Conservation (phyloP, 1,140 invertebrate genomes). For the Rhyacophila brunnea region DNA sequence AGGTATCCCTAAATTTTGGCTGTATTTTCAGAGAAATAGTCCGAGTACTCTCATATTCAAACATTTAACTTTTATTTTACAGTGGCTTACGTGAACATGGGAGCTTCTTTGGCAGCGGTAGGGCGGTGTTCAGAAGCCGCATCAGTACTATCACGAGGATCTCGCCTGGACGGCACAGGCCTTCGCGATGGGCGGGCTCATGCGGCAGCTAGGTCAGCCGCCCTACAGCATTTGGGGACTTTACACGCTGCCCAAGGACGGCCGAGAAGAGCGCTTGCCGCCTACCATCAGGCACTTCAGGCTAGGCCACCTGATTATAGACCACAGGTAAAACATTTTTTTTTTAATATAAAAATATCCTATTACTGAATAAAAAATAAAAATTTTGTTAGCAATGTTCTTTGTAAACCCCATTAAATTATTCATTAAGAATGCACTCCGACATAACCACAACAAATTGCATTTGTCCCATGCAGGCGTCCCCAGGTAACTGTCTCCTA, state of each 20-base stretch:
- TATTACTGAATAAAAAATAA: too few species aligned
- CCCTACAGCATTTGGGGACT: slow-evolving; percentile 86
- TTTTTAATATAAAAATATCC: too few species aligned
- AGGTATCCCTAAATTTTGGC: too few species aligned
- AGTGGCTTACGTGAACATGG: slow-evolving; percentile 96
- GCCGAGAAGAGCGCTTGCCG: slow-evolving; percentile 80
- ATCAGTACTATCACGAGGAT: slow-evolving; percentile 76
- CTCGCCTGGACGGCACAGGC: slow-evolving; percentile 78
- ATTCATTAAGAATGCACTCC: too few species aligned
- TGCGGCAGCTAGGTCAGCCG: slow-evolving; percentile 85
- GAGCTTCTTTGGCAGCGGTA: slow-evolving; percentile 78
- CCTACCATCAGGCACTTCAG: slow-evolving; percentile 83
- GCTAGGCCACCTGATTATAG: slow-evolving; percentile 79
- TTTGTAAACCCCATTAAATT: too few species aligned
- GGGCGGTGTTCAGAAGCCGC: slow-evolving; percentile 82
- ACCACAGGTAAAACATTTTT: slow-evolving; percentile 63
- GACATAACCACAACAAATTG: too few species aligned
- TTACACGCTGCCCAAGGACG: slow-evolving; percentile 85
- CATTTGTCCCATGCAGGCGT: too few species aligned
- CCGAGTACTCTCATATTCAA: too few species aligned
- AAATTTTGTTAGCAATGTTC: too few species aligned
- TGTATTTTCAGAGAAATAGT: too few species aligned
- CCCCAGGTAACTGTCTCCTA: too few species aligned
- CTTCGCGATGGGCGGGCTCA: slow-evolving; percentile 88
- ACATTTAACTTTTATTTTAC: slow-evolving; percentile 54